Evolutionary conservation across 2,888 invertebrate genomes (phyloP), one percentile per base, ranked within the genome.

Genomic region (Disparrhopalites patrizii): DNA sequence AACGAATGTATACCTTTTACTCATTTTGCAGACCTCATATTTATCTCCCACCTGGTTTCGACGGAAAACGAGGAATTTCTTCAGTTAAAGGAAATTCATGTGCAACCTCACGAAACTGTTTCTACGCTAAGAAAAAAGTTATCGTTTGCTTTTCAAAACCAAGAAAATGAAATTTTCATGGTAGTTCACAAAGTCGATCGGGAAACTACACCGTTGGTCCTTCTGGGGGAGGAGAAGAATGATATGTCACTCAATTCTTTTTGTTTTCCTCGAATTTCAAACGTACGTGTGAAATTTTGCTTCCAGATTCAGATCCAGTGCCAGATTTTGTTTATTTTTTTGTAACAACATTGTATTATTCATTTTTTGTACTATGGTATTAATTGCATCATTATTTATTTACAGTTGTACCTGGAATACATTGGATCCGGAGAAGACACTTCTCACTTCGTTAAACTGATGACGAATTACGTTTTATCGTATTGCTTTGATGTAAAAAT

Each of bases 341-440:
- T n/a, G n/a, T n/a, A n/a, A n/a, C n/a, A n/a, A n/a, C n/a, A n/a
- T n/a, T n/a, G 15, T 36, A 36, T 36, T 36, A 36, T 36, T 36
- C 15, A 10, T 7, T 36, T 36, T 36, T 10, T 10, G 8, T 36
- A 15, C 8, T 36, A 36, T 15, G 36, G 36, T 36, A 10, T 36
- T 15, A 36, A 43, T 18, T 43, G n/a, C n/a, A n/a, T n/a, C n/a
- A n/a, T 10, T 43, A 43, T 10, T 10, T 43, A 43, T 20, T 30
- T 61, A 10, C 52, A 72, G 72, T 40, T 69, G 30, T 71, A 65
- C 51, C 62, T 69, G 20, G 64, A 68, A 43, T 31, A 54, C 10
- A 57, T 51, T n/a, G 63, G 51, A 0, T 47, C 50, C 13, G 60
- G 61, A 15, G 23, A 65, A 3, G 56, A 58, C 20, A 40, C 30